phyloP scores from a whole-genome alignment of 2,888 invertebrate species.

The Perithous albicinctus region DNA sequence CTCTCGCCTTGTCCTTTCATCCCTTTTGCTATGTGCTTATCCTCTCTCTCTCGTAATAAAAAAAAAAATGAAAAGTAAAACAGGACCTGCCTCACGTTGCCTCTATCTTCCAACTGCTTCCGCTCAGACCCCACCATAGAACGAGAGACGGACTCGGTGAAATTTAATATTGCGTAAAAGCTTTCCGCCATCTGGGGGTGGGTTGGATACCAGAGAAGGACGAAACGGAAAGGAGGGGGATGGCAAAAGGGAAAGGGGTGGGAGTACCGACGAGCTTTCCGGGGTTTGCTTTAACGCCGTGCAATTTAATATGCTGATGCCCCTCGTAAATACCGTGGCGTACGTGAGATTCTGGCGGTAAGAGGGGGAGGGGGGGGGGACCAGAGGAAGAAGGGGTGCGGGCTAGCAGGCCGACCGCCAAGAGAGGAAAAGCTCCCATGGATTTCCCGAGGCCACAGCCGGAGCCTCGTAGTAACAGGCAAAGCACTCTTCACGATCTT shows the following conservation, averaged over 20 bases:
- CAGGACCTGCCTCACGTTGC: background rate
- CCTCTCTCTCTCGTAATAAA: conserved; percentile 32
- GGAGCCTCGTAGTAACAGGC: conserved; percentile 7
- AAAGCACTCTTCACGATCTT: conserved; percentile 28
- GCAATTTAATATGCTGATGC: conserved; percentile 73
- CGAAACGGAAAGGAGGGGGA: conserved; percentile 29
- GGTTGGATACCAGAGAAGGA: conserved; percentile 7
- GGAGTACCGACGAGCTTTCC: conserved; percentile 49
- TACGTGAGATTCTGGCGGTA: conserved; percentile 63
- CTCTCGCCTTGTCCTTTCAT: background rate
- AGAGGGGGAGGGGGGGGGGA: background rate
- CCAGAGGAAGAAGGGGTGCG: background rate
- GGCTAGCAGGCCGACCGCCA: conserved; percentile 1
- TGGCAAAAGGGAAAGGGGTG: conserved; percentile 17
- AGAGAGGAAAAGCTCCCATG: conserved; percentile 45
- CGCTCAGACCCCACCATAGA: conserved; percentile 13
- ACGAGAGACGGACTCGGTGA: conserved; percentile 44
- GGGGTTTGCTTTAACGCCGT: conserved; percentile 71
- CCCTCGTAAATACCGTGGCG: conserved; percentile 70
- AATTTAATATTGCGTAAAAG: conserved; percentile 72
- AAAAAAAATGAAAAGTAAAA: conserved; percentile 30
- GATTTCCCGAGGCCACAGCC: conserved; percentile 32
- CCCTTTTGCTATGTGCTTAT: conserved; percentile 18
- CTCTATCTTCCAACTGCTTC: background rate
- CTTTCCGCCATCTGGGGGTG: conserved; percentile 67